Base-by-base conservation (phyloP, 1,140 invertebrate genomes). In the Diabrotica undecimpunctata region DNA sequence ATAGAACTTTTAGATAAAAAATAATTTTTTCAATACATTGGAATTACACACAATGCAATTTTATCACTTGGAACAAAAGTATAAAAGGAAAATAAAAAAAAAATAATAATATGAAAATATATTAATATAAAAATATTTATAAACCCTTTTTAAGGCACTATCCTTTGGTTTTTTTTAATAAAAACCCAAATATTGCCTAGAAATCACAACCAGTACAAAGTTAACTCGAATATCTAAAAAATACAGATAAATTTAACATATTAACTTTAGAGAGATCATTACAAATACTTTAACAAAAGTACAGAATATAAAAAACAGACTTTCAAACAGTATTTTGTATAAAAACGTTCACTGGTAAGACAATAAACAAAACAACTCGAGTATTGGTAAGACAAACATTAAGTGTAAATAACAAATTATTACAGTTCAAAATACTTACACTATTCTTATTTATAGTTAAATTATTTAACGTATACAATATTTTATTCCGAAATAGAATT, bases 121-220 rank as follows among this genome's bases (percentile, higher is more conserved):
- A 55, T 55, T 55, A 55, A 55, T 55, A 55, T 55, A 55, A 55
- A 55, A 55, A 55, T 14, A 14, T 14, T 55, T 36, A 14, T 14
- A 14, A 36, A 46, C 41, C 41, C 41, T 46, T 46, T 46, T 10
- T 8, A 46, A 46, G 41, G 41, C 41, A 46, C 41, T 46, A 46
- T 46, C 41, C 12, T 55, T 25, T 55, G 54, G 35, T 25, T 36
- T 36, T 36, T 11, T 12, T 11, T 12, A 14, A 13, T 14, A 25
- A 25, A 25, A 25, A 55, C 13, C 25, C 12, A 55, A 55, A 55
- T 55, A 55, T 55, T 55, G 54, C 54, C 54, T 36, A 55, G 54
- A 55, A 55, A 55, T 55, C 54, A 55, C 54, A 55, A 55, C 54
- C 54, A 36, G 11, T 35, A 55, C 14, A 55, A 55, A 9, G 35